These are phyloP conservation scores for Bacillus rossius DNA, from an alignment of 1,140 invertebrate genomes.

Conservation along the genomic window DNA sequence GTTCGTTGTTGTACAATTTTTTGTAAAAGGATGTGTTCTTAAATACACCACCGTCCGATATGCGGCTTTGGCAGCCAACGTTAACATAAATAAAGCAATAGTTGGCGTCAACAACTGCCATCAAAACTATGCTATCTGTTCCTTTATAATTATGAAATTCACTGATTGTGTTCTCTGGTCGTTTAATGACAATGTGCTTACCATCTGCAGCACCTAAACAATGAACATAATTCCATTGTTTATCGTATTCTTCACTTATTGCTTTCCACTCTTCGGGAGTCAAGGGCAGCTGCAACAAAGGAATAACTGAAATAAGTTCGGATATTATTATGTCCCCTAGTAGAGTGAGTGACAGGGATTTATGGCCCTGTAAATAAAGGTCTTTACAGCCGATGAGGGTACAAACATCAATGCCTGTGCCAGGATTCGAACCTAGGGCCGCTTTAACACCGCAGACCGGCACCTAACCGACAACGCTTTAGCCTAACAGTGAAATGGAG, in stretches of 20 bases:
- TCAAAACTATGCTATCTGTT: constrained; percentile 32
- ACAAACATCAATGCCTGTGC: too few species aligned
- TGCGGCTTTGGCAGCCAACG: constrained; percentile 33
- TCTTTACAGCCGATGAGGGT: too few species aligned
- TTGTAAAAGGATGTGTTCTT: constrained; percentile 10
- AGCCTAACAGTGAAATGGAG: too few species aligned
- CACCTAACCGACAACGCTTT: too few species aligned
- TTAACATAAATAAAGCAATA: constrained; percentile 38
- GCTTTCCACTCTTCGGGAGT: constrained; percentile 27
- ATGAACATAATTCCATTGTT: constrained; percentile 33
- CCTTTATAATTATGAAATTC: constrained; percentile 37
- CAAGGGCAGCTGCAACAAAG: background rate
- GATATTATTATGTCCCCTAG: too few species aligned
- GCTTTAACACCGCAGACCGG: too few species aligned
- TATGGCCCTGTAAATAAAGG: too few species aligned
- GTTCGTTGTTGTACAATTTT: constrained; percentile 9
- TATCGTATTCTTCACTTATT: constrained; percentile 24
- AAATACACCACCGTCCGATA: constrained; percentile 32
- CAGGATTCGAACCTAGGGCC: too few species aligned
- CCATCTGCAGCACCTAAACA: constrained; percentile 38
- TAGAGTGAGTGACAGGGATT: too few species aligned
- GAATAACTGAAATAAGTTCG: too few species aligned
- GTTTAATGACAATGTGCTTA: constrained; percentile 36
- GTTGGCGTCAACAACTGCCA: constrained; percentile 37
- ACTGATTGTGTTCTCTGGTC: constrained; percentile 29